phyloP scores from a whole-genome alignment of 2,113 vertebrate species.

The Octodon degus region DNA sequence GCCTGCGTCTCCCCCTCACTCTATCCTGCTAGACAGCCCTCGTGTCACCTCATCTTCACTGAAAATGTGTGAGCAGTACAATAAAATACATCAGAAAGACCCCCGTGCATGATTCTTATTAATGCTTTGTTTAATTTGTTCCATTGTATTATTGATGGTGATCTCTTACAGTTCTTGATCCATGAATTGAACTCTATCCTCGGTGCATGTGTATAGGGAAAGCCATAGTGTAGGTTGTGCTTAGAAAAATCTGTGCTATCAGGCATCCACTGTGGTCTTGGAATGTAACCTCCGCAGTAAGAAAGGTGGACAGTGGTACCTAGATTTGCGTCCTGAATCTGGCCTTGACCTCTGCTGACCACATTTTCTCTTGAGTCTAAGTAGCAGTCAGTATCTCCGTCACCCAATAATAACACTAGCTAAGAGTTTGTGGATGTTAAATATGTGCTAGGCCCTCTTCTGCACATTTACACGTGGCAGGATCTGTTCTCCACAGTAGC shows the following conservation, averaged over 20 bases:
- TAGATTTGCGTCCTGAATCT: not conserved
- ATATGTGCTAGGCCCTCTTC: not conserved
- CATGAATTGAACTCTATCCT: not conserved
- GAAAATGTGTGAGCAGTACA: not conserved
- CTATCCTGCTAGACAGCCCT: fast-evolving
- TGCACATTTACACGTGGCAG: not conserved
- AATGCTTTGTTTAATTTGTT: not conserved
- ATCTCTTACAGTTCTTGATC: not conserved
- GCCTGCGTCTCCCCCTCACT: not conserved
- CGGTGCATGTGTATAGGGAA: not conserved
- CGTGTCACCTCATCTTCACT: not conserved
- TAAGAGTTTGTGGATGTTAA: not conserved
- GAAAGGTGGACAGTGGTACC: not conserved
- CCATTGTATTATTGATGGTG: not conserved
- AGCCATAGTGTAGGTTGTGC: not conserved
- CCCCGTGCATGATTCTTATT: not conserved
- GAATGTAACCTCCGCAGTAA: not conserved
- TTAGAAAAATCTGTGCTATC: not conserved
- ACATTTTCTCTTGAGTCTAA: not conserved
- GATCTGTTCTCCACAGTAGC: not conserved
- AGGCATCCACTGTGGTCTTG: not conserved
- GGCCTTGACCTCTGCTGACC: not conserved
- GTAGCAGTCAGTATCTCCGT: not conserved
- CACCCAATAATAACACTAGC: not conserved
- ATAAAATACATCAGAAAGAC: not conserved